These are phyloP conservation scores for Catharus ustulatus DNA, from an alignment of 2,797 vertebrate species.

Conservation along the genomic window DNA sequence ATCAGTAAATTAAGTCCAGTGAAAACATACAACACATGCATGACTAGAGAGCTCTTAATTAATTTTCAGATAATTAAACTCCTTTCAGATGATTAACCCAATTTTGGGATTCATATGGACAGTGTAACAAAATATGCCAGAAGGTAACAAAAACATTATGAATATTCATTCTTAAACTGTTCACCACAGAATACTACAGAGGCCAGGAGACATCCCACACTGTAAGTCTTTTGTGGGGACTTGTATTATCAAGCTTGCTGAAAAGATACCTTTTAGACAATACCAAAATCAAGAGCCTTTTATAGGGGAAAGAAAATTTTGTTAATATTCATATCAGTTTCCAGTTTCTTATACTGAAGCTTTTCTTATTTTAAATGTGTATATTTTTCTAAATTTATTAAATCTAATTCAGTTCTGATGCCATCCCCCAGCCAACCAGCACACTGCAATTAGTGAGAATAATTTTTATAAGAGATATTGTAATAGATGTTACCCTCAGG, in stretches of 20 bases:
- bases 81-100: constrained; percentile 14
- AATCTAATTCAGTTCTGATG: neutral
- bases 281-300: neutral
- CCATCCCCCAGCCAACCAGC: neutral
- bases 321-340: neutral
- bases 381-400: neutral
- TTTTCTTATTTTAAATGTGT: neutral
- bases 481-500: neutral
- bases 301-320: rapidly evolving
- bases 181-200: neutral
- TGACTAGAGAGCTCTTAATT: neutral
- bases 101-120: neutral
- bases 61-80: constrained; percentile 24
- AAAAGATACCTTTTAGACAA: neutral
- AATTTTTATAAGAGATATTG: neutral
- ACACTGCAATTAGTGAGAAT: neutral
- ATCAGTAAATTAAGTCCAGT: constrained; percentile 8
- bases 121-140: neutral
- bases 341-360: neutral
- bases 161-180: constrained; percentile 12
- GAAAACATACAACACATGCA: constrained; percentile 4
- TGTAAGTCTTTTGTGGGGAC: neutral
- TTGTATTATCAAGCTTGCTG: neutral
- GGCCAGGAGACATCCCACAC: neutral
- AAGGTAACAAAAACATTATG: neutral